Percentiles rank a stretch among this genome's conserved stretches.
These are phyloP conservation scores for Acipenser oxyrinchus DNA, from an alignment of 2,797 vertebrate species.

Conservation along the genomic window DNA sequence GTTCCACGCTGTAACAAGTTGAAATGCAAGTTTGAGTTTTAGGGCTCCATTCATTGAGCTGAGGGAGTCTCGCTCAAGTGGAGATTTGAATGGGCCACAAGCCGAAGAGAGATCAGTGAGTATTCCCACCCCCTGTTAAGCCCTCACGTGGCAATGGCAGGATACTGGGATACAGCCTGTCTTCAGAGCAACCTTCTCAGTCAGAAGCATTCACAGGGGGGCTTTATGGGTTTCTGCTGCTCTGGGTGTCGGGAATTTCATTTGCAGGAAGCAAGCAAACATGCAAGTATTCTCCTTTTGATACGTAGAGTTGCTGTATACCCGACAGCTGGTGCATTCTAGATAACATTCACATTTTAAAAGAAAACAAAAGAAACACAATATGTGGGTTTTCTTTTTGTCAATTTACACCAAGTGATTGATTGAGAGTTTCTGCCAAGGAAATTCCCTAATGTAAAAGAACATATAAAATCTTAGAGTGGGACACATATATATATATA, in stretches of 20 bases:
- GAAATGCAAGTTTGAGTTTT: too few species aligned
- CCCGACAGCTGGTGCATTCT: conserved; percentile 65
- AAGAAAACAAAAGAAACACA: conserved; percentile 47
- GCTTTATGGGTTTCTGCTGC: not conserved
- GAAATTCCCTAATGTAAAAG: conserved; percentile 41
- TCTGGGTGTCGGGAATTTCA: not conserved
- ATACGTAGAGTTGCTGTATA: conserved; percentile 27
- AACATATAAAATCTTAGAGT: conserved; percentile 41
- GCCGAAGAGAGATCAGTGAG: too few species aligned
- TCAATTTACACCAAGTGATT: conserved; percentile 40
- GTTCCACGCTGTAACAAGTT: too few species aligned
- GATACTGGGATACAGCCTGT: too few species aligned
- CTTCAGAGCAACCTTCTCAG: too few species aligned
- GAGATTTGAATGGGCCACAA: too few species aligned
- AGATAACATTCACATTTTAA: conserved; percentile 68
- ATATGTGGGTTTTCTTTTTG: conserved; percentile 28
- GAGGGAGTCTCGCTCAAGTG: too few species aligned
- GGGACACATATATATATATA: conserved; percentile 32
- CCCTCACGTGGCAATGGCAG: too few species aligned
- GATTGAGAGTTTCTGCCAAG: conserved; percentile 18
- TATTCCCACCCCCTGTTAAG: too few species aligned
- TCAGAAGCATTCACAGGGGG: too few species aligned
- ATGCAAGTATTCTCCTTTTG: not conserved
- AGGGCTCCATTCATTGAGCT: too few species aligned
- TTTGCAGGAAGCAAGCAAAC: not conserved